Evolutionary conservation across 2,113 vertebrate genomes (phyloP).

Genomic region (Megaptera novaeangliae): DNA sequence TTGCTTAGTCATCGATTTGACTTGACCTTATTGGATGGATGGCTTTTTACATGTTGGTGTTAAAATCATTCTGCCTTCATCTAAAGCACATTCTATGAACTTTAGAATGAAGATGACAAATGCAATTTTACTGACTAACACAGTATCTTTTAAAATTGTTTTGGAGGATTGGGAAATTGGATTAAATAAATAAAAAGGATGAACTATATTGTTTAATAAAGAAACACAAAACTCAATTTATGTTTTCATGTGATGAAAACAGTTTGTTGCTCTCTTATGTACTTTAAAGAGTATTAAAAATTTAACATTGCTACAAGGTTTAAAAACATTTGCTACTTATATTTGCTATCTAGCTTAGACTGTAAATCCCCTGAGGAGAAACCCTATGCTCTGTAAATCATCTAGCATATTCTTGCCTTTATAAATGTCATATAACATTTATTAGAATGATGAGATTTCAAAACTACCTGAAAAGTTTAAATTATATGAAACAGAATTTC

Average conservation of each 20-base stretch:
- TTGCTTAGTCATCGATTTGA: not conserved
- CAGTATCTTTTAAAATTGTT: conserved; percentile 2
- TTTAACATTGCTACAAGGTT: not conserved
- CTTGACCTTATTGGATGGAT: not conserved
- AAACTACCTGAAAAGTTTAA: conserved; percentile 31
- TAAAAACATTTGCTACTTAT: not conserved
- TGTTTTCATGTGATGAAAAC: not conserved
- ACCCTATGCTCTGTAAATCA: not conserved
- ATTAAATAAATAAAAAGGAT: conserved; percentile 9
- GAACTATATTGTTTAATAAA: not conserved
- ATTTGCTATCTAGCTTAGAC: not conserved
- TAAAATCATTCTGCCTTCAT: not conserved
- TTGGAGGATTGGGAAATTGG: not conserved
- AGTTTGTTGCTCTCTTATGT: not conserved
- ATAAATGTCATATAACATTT: conserved; percentile 6
- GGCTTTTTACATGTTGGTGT: not conserved
- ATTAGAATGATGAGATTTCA: conserved; percentile 31
- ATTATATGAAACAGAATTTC: not conserved
- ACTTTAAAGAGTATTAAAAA: conserved; percentile 22
- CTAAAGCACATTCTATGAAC: not conserved
- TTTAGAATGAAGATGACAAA: not conserved
- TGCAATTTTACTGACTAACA: not conserved
- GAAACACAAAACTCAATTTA: not conserved
- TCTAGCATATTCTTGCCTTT: not conserved
- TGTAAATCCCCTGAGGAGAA: not conserved